Conservation (phyloP, 1,140 invertebrate species). For the Ostrea denselamellosa region DNA sequence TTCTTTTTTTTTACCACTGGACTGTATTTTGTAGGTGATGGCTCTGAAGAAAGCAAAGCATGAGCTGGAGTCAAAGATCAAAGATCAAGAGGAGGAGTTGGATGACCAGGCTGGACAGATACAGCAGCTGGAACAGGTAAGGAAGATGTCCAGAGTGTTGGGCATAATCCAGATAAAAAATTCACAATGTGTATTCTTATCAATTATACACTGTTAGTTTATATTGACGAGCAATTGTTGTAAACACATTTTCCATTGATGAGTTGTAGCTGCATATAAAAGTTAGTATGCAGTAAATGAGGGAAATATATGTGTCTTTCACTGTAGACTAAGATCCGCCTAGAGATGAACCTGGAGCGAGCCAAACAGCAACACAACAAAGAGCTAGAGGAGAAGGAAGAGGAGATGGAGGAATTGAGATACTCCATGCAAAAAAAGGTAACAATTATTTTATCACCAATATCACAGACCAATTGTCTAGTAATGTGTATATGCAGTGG, state of each 20-base stretch:
- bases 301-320: slow-evolving; percentile 46
- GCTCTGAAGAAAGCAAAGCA: slow-evolving; percentile 88
- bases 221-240: too few species aligned
- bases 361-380: slow-evolving; percentile 89
- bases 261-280: too few species aligned
- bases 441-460: slow-evolving; percentile 61
- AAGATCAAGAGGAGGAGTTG: slow-evolving; percentile 96
- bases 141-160: neutral
- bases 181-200: too few species aligned
- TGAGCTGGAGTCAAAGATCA: slow-evolving; percentile 90
- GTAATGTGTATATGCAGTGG: neutral
- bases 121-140: slow-evolving; percentile 82
- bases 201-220: too few species aligned
- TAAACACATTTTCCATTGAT: too few species aligned
- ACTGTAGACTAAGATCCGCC: slow-evolving; percentile 87
- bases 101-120: slow-evolving; percentile 91
- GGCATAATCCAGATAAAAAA: too few species aligned
- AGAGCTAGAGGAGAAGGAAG: slow-evolving; percentile 92
- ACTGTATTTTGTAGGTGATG: slow-evolving; percentile 59
- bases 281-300: too few species aligned
- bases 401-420: slow-evolving; percentile 94
- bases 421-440: slow-evolving; percentile 94
- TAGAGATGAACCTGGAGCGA: slow-evolving; percentile 96
- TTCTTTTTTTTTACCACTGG: neutral
- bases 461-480: neutral